A percentile compares a stretch with the other conserved stretches of the same genome.
phyloP scores from a whole-genome alignment of 2,888 invertebrate species.

The Noctuana brunneofusca region DNA sequence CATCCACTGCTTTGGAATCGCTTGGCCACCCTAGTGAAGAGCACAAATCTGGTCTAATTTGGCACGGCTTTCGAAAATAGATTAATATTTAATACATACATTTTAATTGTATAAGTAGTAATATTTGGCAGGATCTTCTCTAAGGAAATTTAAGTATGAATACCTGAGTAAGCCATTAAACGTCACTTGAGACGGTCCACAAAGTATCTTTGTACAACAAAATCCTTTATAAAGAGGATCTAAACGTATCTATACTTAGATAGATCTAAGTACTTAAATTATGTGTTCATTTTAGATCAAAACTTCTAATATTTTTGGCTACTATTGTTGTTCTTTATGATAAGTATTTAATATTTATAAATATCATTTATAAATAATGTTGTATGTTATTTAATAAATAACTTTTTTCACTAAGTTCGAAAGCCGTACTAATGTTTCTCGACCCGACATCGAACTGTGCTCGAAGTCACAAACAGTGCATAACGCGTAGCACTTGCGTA shows the following conservation, averaged over 20 bases:
- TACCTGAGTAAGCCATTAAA: not conserved
- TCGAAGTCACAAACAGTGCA: conserved; percentile 46
- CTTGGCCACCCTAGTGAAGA: conserved; percentile 65
- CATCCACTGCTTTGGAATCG: conserved; percentile 60
- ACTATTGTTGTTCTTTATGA: no score
- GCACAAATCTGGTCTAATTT: conserved; percentile 50
- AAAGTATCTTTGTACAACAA: no score
- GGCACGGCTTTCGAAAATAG: conserved; percentile 40
- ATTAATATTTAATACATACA: no score
- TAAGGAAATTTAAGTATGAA: not conserved
- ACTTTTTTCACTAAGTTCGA: conserved; percentile 38
- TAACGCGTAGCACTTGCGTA: conserved; percentile 50
- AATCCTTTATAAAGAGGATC: not conserved
- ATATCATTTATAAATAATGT: no score
- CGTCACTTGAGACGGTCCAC: no score
- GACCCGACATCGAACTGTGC: not conserved
- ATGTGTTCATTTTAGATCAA: not conserved
- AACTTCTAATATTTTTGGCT: not conserved
- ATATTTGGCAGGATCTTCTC: not conserved
- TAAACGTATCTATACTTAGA: not conserved
- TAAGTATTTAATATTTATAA: no score
- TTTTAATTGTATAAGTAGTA: no score
- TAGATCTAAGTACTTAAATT: not conserved
- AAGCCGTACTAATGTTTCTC: conserved; percentile 39
- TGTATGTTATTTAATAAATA: not conserved